Percentiles rank a stretch among this genome's conserved stretches.
phyloP scores from a whole-genome alignment of 2,888 invertebrate genomes.

The Patella pellucida region DNA sequence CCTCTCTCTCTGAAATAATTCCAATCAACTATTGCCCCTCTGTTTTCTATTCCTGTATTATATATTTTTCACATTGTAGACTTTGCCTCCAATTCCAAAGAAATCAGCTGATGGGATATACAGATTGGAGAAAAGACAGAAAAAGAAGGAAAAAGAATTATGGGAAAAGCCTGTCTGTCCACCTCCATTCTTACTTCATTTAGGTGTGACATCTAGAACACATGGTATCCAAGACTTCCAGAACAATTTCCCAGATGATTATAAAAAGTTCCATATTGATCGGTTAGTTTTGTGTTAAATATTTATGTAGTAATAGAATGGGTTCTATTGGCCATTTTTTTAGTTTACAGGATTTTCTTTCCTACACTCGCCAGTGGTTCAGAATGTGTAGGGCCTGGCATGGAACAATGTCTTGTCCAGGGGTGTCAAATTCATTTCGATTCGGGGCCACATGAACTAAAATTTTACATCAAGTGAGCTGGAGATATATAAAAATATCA shows the following conservation, averaged over 20 bases:
- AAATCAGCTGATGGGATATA: slow-evolving; percentile 58
- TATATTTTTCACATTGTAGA: slow-evolving; percentile 44
- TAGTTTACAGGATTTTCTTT: too few species aligned
- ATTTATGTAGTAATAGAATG: background rate
- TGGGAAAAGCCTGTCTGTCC: slow-evolving; percentile 66
- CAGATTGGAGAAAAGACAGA: slow-evolving; percentile 32
- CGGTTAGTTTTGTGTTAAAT: slow-evolving; percentile 43
- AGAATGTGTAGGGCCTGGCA: background rate
- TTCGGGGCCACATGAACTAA: slow-evolving; percentile 17
- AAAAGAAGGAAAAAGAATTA: slow-evolving; percentile 48
- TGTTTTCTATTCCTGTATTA: too few species aligned
- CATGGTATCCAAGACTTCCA: slow-evolving; percentile 67
- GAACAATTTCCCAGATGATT: slow-evolving; percentile 65
- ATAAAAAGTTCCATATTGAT: slow-evolving; percentile 63
- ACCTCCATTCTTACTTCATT: slow-evolving; percentile 67
- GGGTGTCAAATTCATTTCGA: slow-evolving; percentile 8
- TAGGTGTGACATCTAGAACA: slow-evolving; percentile 68
- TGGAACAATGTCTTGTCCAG: too few species aligned
- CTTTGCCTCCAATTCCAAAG: slow-evolving; percentile 67
- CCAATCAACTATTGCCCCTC: too few species aligned
- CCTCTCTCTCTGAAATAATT: too few species aligned
- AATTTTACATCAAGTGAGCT: background rate
- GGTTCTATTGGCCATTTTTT: too few species aligned
- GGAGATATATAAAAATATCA: too few species aligned
- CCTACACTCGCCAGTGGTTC: background rate